Evolutionary conservation across 2,888 invertebrate species (phyloP), one percentile per base, ranked within the genome.

Genomic region (Hedya salicella): DNA sequence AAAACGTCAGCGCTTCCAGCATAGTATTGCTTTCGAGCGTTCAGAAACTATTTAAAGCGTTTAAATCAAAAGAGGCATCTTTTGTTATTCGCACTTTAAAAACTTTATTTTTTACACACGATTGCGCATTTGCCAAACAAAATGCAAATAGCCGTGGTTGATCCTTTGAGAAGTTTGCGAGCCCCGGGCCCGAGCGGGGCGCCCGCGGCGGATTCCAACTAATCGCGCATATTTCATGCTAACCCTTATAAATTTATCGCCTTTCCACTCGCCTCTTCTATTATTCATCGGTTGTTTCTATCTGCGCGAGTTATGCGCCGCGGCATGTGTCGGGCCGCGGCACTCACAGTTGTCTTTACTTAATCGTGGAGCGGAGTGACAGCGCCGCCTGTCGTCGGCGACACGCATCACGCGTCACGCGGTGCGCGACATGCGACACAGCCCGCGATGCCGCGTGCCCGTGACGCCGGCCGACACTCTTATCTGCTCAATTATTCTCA

Each of bases 161-260:
- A 56, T 14, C 42, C 42, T 56, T 56, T 8, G 25, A 56, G 25
- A 39, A 42, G 54, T 11, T 13, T 4, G 49, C 36, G 3, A 13
- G 14, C 21, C 6, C 36, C 50, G 19, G 36, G 9, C 36, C n/a
- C n/a, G n/a, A n/a, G n/a, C n/a, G n/a, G n/a, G n/a, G 36, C 42
- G 21, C 52, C 44, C 16, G 62, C 44, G 61, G 54, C 39, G 62
- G 49, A 14, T 19, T n/a, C 48, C 11, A 42, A n/a, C 64, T 64
- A 57, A 64, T 64, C 57, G 57, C 64, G 57, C 57, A 64, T 64
- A 64, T 64, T 64, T 64, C 57, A 64, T 36, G 57, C 36, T 57
- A 44, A 62, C 62, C 49, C 56, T 56, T 56, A 42, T 49, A 49
- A 50, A 64, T 64, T 57, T 57, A 57, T 44, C 57, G 64, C 44